Base-by-base conservation (phyloP, 1,140 invertebrate species). In the Apolygus lucorum region DNA sequence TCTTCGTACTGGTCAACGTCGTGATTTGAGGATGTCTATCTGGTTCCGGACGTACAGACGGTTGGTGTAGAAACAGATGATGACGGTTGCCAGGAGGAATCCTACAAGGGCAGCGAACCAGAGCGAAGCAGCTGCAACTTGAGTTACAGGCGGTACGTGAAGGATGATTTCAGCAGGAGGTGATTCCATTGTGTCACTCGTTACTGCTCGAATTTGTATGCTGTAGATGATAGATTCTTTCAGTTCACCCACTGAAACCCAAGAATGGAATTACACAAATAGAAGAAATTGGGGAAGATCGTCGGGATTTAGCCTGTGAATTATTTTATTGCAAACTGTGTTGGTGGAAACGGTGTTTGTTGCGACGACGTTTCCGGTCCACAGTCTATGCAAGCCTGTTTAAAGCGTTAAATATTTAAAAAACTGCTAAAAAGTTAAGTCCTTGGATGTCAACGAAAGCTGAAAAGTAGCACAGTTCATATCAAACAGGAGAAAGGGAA, bases 141-240 rank as follows among this genome's bases (percentile, higher is more conserved):
- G 28, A 13, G 67, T 17, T 14, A 29, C 27, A 8, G 28, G n/a
- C 8, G 70, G 70, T 1, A 68, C 67, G 49, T 71, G 66, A 25
- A 71, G 42, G 2, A 68, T 25, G 25, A 68, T 27, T 65, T 29
- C 63, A 29, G 65, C 62, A 49, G 13, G 62, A 24, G 26, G 52
- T 24, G 28, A 68, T 29, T 34, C 52, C 13, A 49, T 65, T 1
- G 26, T 65, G 52, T 82, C 80, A 0, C 79, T 71, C 0, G 84
- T 84, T 52, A 84, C 78, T 0, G 86, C 84, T n/a, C 83, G 75
- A 2, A 90, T 84, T 79, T 88, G 84, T 68, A 90, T 85, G 65
- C 83, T 82, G 72, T 89, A 89, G 49, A 81, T 82, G 63, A 80
- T 81, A 65, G 87, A 85, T 75, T 88, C 87, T 72, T 85, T 83